phyloP scores from a whole-genome alignment of 2,797 vertebrate genomes.

The Chloroceryle amazona region DNA sequence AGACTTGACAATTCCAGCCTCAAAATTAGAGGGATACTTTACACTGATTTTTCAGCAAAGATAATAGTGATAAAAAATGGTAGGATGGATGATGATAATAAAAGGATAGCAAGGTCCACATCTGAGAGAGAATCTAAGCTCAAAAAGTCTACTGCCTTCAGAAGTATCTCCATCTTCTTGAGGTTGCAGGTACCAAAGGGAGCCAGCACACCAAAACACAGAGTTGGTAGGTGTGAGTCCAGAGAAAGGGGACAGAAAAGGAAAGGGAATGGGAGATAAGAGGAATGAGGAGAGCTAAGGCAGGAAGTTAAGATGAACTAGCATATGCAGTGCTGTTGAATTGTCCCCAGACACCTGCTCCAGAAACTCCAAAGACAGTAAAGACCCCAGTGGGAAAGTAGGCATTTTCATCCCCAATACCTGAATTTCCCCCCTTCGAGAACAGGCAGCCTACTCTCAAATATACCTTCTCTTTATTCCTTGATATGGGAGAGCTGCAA shows the following conservation, averaged over 20 bases:
- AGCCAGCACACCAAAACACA: neutral
- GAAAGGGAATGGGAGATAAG: neutral
- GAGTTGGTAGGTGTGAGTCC: neutral
- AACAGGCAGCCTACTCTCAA: neutral
- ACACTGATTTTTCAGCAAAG: neutral
- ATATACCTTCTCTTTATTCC: neutral
- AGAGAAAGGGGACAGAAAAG: neutral
- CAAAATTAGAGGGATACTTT: neutral
- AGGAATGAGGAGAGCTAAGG: neutral
- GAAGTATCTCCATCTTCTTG: neutral
- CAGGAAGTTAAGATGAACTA: neutral
- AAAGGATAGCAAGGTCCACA: neutral
- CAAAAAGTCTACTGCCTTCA: neutral
- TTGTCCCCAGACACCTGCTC: neutral
- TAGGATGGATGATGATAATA: neutral
- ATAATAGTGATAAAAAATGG: neutral
- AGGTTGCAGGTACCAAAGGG: neutral
- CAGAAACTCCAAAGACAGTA: neutral
- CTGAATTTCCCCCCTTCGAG: neutral
- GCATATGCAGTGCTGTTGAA: neutral
- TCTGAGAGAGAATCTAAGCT: neutral
- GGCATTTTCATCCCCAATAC: neutral
- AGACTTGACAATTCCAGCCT: neutral
- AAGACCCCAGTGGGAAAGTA: neutral
- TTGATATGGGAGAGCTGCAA: neutral